These are phyloP conservation scores for Anguilla rostrata DNA, from an alignment of 2,113 vertebrate genomes.

Conservation along the genomic window DNA sequence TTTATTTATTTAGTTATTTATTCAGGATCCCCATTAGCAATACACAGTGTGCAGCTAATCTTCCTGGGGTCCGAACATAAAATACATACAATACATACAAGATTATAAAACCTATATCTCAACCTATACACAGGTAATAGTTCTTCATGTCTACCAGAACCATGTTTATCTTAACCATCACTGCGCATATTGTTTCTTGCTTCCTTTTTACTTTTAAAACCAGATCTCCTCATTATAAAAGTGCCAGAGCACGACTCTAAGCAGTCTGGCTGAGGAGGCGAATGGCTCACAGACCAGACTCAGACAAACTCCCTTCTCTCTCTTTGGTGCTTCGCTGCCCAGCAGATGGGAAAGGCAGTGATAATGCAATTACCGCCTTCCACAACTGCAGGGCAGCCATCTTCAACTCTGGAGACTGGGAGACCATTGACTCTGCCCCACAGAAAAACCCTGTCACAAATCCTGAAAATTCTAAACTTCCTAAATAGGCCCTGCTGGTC, in stretches of 20 bases:
- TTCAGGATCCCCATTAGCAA: too few relatives aligned
- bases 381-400: slow-evolving; percentile 57
- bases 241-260: neutral
- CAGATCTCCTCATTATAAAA: neutral
- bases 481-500: neutral
- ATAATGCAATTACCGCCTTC: slow-evolving; percentile 53
- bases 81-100: too few relatives aligned
- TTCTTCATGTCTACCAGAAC: neutral
- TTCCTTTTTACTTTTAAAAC: neutral
- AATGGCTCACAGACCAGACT: slow-evolving; percentile 13
- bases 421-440: neutral
- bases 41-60: too few relatives aligned
- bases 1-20: too few relatives aligned
- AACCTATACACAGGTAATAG: neutral
- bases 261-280: neutral
- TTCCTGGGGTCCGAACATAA: too few relatives aligned
- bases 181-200: neutral
- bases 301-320: slow-evolving; percentile 19
- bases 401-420: slow-evolving; percentile 23
- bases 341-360: slow-evolving; percentile 56
- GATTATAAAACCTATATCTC: neutral
- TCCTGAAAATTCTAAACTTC: neutral
- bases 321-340: slow-evolving; percentile 39
- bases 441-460: slow-evolving; percentile 7
- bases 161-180: neutral